A percentile compares a stretch with the other conserved stretches of the same genome.
Evolutionary conservation across 2,888 invertebrate genomes (phyloP).

Genomic region (Lottia scabra): DNA sequence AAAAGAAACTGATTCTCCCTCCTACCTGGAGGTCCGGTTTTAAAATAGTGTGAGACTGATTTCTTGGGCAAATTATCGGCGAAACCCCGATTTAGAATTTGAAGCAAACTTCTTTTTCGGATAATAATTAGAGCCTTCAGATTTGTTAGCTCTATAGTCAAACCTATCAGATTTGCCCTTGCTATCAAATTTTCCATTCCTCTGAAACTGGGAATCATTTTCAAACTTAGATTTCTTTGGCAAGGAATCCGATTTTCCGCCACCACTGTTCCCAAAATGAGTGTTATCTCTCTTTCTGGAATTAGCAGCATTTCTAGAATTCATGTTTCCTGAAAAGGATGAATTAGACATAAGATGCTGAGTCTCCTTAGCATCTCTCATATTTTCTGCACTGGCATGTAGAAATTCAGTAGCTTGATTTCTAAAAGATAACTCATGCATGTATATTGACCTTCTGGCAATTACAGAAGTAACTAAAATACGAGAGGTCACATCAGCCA

Average conservation of each 20-base stretch:
- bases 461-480: background rate
- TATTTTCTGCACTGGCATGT: conserved; percentile 5
- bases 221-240: too few relatives aligned
- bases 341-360: background rate
- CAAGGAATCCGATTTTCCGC: too few relatives aligned
- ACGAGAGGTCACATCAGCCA: background rate
- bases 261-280: too few relatives aligned
- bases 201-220: too few relatives aligned
- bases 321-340: background rate
- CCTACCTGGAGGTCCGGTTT: conserved; percentile 14
- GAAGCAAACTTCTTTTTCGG: too few relatives aligned
- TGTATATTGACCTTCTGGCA: background rate
- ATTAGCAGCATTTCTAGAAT: background rate
- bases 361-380: conserved; percentile 14
- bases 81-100: conserved; percentile 7
- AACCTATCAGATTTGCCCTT: too few relatives aligned
- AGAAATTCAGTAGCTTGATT: conserved; percentile 12
- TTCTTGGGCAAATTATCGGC: too few relatives aligned
- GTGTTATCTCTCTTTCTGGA: too few relatives aligned
- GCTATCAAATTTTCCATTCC: too few relatives aligned
- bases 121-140: too few relatives aligned
- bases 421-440: conserved; percentile 6
- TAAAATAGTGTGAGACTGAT: too few relatives aligned
- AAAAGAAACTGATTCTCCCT: conserved; percentile 7
- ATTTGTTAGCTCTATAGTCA: too few relatives aligned